A percentile compares a stretch with the other conserved stretches of the same genome.
phyloP scores from a whole-genome alignment of 2,888 invertebrate species.

The Brenthis daphne region DNA sequence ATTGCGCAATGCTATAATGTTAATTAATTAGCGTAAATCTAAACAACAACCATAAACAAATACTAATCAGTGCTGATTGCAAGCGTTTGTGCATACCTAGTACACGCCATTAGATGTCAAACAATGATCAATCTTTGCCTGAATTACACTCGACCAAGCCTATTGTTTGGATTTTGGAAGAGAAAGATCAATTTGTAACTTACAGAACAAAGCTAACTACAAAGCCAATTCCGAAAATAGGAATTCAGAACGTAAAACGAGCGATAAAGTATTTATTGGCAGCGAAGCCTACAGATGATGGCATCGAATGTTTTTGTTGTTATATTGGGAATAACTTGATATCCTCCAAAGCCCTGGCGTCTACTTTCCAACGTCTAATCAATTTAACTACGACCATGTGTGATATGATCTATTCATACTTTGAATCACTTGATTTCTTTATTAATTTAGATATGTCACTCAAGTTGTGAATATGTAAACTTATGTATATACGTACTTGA shows the following conservation, averaged over 20 bases:
- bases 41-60: not conserved
- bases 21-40: not conserved
- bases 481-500: not conserved
- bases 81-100: no score
- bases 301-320: constrained; percentile 21
- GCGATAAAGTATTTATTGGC: constrained; percentile 29
- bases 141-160: no score
- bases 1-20: not conserved
- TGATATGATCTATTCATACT: not conserved
- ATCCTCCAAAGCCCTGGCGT: constrained; percentile 25
- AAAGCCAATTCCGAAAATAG: constrained; percentile 20
- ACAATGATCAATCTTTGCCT: no score
- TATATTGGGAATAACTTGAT: constrained; percentile 28
- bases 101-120: no score
- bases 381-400: constrained; percentile 22
- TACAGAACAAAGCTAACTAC: constrained; percentile 9
- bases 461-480: not conserved
- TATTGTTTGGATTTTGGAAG: no score
- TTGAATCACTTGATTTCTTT: not conserved
- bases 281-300: constrained; percentile 17
- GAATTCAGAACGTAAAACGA: constrained; percentile 24
- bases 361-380: constrained; percentile 26
- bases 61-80: no score
- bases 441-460: not conserved
- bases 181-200: not conserved